Conservation (phyloP, 2,888 invertebrate species). For the Andrena bicolor region DNA sequence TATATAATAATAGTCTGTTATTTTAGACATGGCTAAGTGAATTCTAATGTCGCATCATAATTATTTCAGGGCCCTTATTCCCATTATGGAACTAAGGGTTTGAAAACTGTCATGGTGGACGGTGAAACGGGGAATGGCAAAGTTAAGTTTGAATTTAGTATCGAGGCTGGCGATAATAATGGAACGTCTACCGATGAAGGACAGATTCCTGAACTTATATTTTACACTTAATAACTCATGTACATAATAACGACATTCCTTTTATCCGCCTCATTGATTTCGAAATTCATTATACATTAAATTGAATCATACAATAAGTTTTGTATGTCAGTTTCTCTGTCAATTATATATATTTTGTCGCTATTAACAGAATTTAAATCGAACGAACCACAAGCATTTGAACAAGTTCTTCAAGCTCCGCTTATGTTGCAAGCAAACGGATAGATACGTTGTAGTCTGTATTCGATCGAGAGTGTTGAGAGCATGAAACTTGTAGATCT, state of each 20-base stretch:
- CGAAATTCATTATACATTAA: constrained; percentile 48
- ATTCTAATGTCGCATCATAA: constrained; percentile 37
- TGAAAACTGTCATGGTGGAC: constrained; percentile 91
- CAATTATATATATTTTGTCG: constrained; percentile 59
- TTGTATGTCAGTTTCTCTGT: constrained; percentile 56
- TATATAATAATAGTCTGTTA: constrained; percentile 5
- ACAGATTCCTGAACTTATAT: constrained; percentile 95
- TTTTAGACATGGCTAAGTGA: background rate
- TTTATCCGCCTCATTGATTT: constrained; percentile 57
- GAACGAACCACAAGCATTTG: constrained; percentile 36
- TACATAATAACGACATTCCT: constrained; percentile 65
- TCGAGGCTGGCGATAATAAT: constrained; percentile 94
- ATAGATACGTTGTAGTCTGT: constrained; percentile 37
- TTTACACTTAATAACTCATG: constrained; percentile 87
- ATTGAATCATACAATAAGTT: constrained; percentile 46
- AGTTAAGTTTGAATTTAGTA: constrained; percentile 93
- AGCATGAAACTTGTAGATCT: constrained; percentile 45
- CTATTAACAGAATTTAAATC: constrained; percentile 37
- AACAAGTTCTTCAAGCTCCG: constrained; percentile 37
- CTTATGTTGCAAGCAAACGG: constrained; percentile 31
- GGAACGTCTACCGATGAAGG: constrained; percentile 95
- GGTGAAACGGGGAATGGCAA: constrained; percentile 91
- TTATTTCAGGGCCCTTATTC: constrained; percentile 92
- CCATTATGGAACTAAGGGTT: constrained; percentile 93
- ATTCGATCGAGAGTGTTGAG: constrained; percentile 40